Conservation (phyloP, 2,113 vertebrate species). For the Malurus melanocephalus region DNA sequence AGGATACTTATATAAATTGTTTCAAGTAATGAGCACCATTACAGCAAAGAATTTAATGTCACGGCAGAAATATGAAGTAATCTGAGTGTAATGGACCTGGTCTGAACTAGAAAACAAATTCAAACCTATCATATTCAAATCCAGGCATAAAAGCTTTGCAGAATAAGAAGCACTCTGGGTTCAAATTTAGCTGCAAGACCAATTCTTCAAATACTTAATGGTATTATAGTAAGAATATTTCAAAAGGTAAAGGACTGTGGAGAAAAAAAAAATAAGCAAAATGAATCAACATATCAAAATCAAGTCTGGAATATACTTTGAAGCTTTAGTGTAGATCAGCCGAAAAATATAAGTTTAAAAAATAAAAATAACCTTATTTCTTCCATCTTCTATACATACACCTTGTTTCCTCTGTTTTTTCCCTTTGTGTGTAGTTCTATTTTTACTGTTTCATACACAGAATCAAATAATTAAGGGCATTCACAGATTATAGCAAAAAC, state of each 20-base stretch:
- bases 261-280: not conserved
- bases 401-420: not conserved
- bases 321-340: not conserved
- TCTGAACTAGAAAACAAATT: not conserved
- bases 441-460: not conserved
- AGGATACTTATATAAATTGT: not conserved
- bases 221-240: not conserved
- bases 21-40: constrained; percentile 29
- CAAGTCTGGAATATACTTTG: not conserved
- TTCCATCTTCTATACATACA: not conserved
- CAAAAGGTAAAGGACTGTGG: not conserved
- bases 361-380: not conserved
- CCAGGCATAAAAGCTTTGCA: not conserved
- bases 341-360: not conserved
- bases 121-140: not conserved
- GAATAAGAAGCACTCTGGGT: not conserved
- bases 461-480: not conserved
- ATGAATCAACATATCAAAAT: not conserved
- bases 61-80: constrained; percentile 20
- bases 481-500: not conserved
- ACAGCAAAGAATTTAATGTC: not conserved
- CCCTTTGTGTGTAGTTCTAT: not conserved
- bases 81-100: not conserved
- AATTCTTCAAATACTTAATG: not conserved
- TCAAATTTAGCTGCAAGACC: not conserved